Conservation (phyloP, 1,140 invertebrate species). For the Chymomyza costata region DNA sequence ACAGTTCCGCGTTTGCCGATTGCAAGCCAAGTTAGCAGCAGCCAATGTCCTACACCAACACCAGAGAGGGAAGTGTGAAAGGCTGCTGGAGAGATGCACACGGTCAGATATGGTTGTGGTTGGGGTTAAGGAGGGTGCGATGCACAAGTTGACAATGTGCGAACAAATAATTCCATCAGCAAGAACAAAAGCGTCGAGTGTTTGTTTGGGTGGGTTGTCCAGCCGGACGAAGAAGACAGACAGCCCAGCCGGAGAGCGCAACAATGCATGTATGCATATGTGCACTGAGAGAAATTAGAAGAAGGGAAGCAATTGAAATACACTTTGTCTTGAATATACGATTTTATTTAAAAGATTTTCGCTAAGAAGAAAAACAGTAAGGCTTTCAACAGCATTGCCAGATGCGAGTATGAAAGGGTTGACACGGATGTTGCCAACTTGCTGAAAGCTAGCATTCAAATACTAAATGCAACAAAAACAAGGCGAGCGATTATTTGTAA, state of each 20-base stretch:
- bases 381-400: too few relatives aligned
- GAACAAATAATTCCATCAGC: slow-evolving; percentile 75
- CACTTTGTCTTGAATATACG: too few relatives aligned
- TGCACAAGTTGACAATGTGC: slow-evolving; percentile 73
- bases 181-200: slow-evolving; percentile 73
- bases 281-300: too few relatives aligned
- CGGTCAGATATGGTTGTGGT: slow-evolving; percentile 27
- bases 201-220: slow-evolving; percentile 61
- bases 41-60: background rate
- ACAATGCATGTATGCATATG: slow-evolving; percentile 47
- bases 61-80: slow-evolving; percentile 13
- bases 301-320: too few relatives aligned
- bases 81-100: slow-evolving; percentile 33
- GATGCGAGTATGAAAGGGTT: too few relatives aligned
- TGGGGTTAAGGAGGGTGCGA: slow-evolving; percentile 40
- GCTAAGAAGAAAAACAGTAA: too few relatives aligned
- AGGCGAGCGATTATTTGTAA: too few relatives aligned
- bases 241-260: slow-evolving; percentile 41
- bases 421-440: too few relatives aligned
- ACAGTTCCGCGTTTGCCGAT: too few relatives aligned
- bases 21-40: background rate
- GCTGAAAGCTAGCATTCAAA: too few relatives aligned
- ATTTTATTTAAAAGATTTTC: too few relatives aligned
- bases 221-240: slow-evolving; percentile 27
- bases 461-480: too few relatives aligned